A percentile compares a stretch with the other conserved stretches of the same genome.
Conservation (phyloP, 2,888 invertebrate genomes). For the Rhagophthalmus giganteus region DNA sequence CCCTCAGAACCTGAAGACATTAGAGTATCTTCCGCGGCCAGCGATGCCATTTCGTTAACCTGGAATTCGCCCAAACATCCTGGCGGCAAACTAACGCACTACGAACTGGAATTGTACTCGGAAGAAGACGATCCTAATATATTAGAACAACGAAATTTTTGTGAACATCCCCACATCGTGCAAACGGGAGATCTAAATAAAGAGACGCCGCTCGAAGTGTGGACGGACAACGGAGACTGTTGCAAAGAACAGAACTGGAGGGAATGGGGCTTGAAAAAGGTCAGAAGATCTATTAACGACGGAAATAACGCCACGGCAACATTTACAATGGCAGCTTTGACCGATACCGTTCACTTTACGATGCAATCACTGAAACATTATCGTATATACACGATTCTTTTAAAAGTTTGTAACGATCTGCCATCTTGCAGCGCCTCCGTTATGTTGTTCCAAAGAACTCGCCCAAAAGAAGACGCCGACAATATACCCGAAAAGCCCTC, state of each 20-base stretch:
- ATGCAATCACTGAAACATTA: conserved; percentile 57
- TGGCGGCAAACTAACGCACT: conserved; percentile 50
- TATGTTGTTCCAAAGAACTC: conserved; percentile 57
- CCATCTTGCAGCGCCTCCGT: conserved; percentile 57
- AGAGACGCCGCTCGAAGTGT: conserved; percentile 2
- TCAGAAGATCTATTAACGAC: background rate
- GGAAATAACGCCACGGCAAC: too few species aligned
- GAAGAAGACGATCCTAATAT: conserved; percentile 24
- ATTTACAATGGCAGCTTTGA: background rate
- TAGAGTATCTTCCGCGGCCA: conserved; percentile 43
- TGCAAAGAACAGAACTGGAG: conserved; percentile 31
- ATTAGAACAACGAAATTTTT: conserved; percentile 60
- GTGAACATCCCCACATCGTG: conserved; percentile 48
- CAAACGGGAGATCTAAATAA: background rate
- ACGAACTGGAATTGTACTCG: conserved; percentile 48
- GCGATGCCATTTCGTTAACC: conserved; percentile 53
- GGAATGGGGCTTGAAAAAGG: background rate
- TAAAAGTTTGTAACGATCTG: conserved; percentile 63
- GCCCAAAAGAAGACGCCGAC: conserved; percentile 52
- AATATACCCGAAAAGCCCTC: conserved; percentile 42
- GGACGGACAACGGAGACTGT: conserved; percentile 11
- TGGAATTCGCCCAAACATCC: conserved; percentile 62
- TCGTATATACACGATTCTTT: conserved; percentile 61
- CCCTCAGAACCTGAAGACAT: conserved; percentile 54
- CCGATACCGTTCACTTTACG: background rate